phyloP scores from a whole-genome alignment of 2,797 vertebrate species.

The Gila robusta region DNA sequence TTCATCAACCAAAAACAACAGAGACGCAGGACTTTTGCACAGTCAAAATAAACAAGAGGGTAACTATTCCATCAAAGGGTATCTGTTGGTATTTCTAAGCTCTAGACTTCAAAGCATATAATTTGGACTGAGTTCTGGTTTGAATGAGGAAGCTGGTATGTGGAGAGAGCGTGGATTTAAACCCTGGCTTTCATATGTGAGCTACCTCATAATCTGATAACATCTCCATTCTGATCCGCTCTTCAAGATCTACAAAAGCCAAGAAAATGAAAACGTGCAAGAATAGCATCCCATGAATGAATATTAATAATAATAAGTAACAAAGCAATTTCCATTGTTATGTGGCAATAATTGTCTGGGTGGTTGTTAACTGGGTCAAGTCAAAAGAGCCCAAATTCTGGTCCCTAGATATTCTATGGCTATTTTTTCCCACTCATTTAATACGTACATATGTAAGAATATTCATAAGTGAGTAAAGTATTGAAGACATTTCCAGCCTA shows the following conservation, averaged over 20 bases:
- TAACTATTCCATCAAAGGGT: slow-evolving; percentile 54
- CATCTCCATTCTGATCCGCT: slow-evolving; percentile 15
- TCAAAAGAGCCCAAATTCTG: background rate
- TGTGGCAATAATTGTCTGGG: background rate
- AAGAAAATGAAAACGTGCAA: slow-evolving; percentile 16
- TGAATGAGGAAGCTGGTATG: slow-evolving; percentile 39
- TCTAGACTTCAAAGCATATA: slow-evolving; percentile 41
- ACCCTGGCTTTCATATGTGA: slow-evolving; percentile 8
- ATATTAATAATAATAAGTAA: slow-evolving; percentile 2
- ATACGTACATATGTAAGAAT: background rate
- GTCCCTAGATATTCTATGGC: background rate
- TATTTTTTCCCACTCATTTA: background rate
- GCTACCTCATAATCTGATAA: slow-evolving; percentile 4
- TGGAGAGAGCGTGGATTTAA: slow-evolving; percentile 17
- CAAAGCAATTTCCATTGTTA: background rate
- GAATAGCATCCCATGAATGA: background rate
- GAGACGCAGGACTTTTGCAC: slow-evolving; percentile 42
- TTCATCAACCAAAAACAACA: slow-evolving; percentile 29
- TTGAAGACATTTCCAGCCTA: background rate
- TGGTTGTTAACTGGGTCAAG: background rate
- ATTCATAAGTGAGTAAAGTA: background rate
- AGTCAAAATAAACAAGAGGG: slow-evolving; percentile 55
- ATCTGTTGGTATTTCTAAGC: slow-evolving; percentile 35
- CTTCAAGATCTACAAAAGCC: background rate
- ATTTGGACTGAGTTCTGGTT: slow-evolving; percentile 53